Base-by-base conservation (phyloP, 2,888 invertebrate species). In the Pseudococcus jackbeardsleyi region DNA sequence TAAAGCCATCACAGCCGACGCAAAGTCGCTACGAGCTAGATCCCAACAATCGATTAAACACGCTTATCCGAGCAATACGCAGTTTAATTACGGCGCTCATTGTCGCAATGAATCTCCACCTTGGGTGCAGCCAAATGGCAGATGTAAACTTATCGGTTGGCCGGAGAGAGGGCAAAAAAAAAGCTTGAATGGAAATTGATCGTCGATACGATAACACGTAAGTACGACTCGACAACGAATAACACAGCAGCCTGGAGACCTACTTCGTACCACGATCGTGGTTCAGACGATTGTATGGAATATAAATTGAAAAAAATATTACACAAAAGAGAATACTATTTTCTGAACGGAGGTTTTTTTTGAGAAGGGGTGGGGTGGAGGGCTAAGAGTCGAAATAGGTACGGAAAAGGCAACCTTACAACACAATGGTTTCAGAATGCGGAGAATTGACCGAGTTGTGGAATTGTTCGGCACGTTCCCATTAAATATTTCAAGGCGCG, bases 181-280 rank as follows among this genome's bases (percentile, higher is more conserved):
- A 19, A 5, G 5, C 59, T 59, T 59, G 19, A 59, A 59, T 59
- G n/a, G 59, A 59, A 19, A 59, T 59, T 59, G 59, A 59, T 59
- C 59, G n/a, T 9, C 59, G 59, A 59, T 59, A 59, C 59, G 59
- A 59, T 59, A 59, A 59, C 59, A 59, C n/a, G 19, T 59, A n/a
- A 33, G 15, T 54, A 54, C 17, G 54, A 17, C 15, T 54, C 26
- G 26, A 33, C 1, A 33, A 33, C 26, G 26, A 33, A 33, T 33
- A 33, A 33, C 26, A 33, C 26, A 33, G 26, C 1, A 33, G 26
- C 26, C 26, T 33, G 26, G 26, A 33, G 26, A 33, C 26, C 26
- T 33, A 54, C 54, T 15, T 54, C 5, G 17, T 54, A 46, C 46
- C 5, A 1, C 8, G 12, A 46, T 46, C 46, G 46, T 46, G 0